Evolutionary conservation across 2,113 vertebrate species (phyloP).

Genomic region (Pontoporia blainvillei): DNA sequence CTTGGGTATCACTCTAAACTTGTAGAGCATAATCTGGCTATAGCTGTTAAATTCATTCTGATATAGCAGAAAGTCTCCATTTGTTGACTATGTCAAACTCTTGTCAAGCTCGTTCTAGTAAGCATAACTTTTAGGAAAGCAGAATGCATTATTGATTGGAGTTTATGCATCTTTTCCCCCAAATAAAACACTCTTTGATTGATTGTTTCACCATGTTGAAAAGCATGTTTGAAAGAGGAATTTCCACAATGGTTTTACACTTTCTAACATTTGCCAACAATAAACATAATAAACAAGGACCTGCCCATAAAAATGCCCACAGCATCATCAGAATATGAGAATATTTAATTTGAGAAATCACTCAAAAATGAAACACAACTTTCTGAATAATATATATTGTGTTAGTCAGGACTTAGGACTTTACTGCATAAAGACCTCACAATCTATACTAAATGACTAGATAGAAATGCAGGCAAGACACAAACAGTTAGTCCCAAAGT

Average conservation of each 20-base stretch:
- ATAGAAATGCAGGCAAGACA: not conserved
- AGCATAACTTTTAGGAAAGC: not conserved
- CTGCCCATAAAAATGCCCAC: not conserved
- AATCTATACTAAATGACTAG: not conserved
- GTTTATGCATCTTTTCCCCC: conserved; percentile 17
- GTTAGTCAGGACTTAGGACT: not conserved
- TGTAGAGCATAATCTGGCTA: not conserved
- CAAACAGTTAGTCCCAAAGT: not conserved
- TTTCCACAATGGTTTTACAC: not conserved
- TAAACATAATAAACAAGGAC: not conserved
- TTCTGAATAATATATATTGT: not conserved
- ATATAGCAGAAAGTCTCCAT: not conserved
- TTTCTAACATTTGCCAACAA: not conserved
- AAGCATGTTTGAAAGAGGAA: not conserved
- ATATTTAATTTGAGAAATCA: not conserved
- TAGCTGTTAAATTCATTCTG: not conserved
- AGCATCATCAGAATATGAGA: not conserved
- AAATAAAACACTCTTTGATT: conserved; percentile 15
- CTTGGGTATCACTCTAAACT: not conserved
- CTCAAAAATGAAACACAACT: not conserved
- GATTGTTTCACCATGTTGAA: conserved; percentile 46
- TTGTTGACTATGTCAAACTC: not conserved
- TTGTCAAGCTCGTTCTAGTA: not conserved
- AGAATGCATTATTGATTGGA: not conserved
- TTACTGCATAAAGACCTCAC: not conserved